Evolutionary conservation across 2,888 invertebrate species (phyloP).

Genomic region (Electrophaes corylata): DNA sequence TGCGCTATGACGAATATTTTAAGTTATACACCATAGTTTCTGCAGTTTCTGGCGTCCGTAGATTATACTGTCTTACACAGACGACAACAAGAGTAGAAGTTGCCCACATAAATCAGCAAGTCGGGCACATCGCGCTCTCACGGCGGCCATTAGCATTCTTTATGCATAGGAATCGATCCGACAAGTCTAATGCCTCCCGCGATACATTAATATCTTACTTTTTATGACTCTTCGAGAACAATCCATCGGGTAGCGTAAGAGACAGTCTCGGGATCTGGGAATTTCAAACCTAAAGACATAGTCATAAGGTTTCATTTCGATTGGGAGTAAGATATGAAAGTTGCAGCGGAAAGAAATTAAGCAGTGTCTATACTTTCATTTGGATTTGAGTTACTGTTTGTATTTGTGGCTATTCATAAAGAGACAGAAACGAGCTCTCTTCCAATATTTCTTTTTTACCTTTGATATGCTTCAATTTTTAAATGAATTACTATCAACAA

Average conservation of each 20-base stretch:
- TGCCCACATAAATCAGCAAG: conserved; percentile 77
- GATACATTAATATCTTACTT: conserved; percentile 85
- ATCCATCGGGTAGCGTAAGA: conserved; percentile 66
- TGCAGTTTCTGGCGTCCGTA: conserved; percentile 8
- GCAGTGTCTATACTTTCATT: conserved; percentile 49
- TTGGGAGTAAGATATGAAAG: conserved; percentile 23
- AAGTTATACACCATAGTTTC: neutral
- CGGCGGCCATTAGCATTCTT: conserved; percentile 82
- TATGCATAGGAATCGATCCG: conserved; percentile 84
- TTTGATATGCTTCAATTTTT: neutral
- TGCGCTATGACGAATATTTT: neutral
- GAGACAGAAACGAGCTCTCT: neutral
- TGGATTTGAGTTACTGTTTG: conserved; percentile 31
- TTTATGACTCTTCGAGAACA: conserved; percentile 83
- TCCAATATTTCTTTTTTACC: neutral
- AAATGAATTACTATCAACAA: too few relatives aligned
- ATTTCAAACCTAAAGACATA: conserved; percentile 21
- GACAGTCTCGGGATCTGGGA: conserved; percentile 23
- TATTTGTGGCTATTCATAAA: conserved; percentile 23
- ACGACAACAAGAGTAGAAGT: conserved; percentile 68
- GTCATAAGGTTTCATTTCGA: conserved; percentile 29
- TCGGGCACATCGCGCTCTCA: conserved; percentile 69
- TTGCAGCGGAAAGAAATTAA: conserved; percentile 46
- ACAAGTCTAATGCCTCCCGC: conserved; percentile 82
- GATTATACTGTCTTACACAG: conserved; percentile 52